Evolutionary conservation across 2,113 vertebrate genomes (phyloP).

Genomic region (Hippocampus barbouri): DNA sequence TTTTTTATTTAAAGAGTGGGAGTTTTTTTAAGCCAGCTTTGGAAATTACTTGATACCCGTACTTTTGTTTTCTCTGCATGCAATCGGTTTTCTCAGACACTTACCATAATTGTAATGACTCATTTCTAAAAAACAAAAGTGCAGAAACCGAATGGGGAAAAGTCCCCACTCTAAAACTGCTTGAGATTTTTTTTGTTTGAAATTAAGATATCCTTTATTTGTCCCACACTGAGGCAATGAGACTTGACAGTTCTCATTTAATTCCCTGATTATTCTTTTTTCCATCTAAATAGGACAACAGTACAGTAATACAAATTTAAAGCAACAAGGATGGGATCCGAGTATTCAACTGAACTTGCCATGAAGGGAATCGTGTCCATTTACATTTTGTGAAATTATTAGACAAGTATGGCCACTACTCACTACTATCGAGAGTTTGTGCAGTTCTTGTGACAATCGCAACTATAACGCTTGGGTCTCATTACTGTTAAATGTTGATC

Average conservation of each 20-base stretch:
- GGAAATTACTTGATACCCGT: background rate
- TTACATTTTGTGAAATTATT: background rate
- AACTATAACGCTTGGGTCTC: background rate
- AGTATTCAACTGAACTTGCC: background rate
- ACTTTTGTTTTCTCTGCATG: conserved; percentile 18
- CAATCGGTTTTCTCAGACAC: conserved; percentile 5
- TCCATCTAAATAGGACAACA: background rate
- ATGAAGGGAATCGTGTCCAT: background rate
- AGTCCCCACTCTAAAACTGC: background rate
- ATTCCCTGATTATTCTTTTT: background rate
- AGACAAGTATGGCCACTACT: too few species aligned
- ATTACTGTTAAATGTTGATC: background rate
- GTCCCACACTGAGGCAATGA: too few species aligned
- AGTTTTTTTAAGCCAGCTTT: background rate
- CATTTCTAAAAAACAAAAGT: background rate
- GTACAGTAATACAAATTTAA: background rate
- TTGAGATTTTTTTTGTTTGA: background rate
- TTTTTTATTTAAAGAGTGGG: background rate
- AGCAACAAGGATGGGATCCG: background rate
- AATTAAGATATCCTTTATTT: too few species aligned
- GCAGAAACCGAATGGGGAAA: background rate
- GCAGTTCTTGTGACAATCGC: too few species aligned
- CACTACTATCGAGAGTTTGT: too few species aligned
- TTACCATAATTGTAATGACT: background rate
- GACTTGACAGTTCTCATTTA: background rate